phyloP scores from a whole-genome alignment of 1,140 invertebrate species.

The Euura lappo region DNA sequence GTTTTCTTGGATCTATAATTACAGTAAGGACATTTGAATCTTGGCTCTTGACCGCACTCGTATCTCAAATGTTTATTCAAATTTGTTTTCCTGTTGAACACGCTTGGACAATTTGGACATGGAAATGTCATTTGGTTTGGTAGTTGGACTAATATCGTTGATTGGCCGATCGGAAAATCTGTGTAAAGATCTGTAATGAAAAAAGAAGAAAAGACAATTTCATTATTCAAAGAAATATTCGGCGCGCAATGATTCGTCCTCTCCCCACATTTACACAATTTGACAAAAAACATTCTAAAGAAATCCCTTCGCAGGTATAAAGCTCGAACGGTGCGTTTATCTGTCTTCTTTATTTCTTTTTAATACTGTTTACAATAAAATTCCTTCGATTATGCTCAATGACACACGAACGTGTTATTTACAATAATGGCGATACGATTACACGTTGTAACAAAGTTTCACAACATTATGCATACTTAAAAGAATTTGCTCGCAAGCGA shows the following conservation, averaged over 20 bases:
- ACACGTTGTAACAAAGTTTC: no score
- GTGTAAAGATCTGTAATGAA: background rate
- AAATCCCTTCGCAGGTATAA: no score
- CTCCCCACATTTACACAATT: no score
- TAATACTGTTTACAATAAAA: background rate
- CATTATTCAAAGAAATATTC: no score
- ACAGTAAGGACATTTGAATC: constrained; percentile 68
- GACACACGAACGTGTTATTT: background rate
- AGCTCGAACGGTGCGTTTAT: no score
- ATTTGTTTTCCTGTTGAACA: constrained; percentile 24
- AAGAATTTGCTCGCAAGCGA: no score
- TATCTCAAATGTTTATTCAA: constrained; percentile 38
- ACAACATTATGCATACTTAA: no score
- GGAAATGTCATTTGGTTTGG: constrained; percentile 20
- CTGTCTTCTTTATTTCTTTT: background rate
- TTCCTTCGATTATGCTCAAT: background rate
- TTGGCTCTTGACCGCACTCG: constrained; percentile 39
- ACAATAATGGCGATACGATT: background rate
- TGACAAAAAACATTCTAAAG: no score
- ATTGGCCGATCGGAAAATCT: background rate
- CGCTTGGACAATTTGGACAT: constrained; percentile 25
- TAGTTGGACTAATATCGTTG: background rate
- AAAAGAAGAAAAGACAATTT: background rate
- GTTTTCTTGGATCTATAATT: constrained; percentile 76
- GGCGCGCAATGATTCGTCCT: no score